Evolutionary conservation across 2,888 invertebrate species (phyloP).

Genomic region (Coleophora flavipennella): DNA sequence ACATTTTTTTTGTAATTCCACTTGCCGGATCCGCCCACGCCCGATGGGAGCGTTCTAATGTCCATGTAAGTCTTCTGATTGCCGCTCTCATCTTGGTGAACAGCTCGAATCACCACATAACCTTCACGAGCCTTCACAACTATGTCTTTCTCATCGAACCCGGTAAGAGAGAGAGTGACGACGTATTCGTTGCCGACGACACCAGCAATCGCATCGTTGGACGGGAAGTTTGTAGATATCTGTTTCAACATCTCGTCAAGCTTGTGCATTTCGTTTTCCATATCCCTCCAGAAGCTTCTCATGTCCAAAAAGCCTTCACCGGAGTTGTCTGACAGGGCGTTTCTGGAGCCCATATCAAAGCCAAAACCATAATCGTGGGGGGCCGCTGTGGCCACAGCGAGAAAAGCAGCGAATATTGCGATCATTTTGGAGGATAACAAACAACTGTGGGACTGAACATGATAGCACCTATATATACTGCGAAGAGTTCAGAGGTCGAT

Average conservation of each 20-base stretch:
- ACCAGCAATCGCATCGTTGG: conserved; percentile 20
- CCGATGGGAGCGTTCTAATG: conserved; percentile 34
- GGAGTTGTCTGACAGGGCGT: conserved; percentile 15
- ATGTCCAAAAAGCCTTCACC: conserved; percentile 40
- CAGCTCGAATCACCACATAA: conserved; percentile 48
- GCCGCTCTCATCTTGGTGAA: conserved; percentile 21
- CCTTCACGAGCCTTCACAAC: conserved; percentile 49
- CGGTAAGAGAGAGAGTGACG: conserved; percentile 33
- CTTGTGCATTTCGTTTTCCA: conserved; percentile 33
- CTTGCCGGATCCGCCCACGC: conserved; percentile 36
- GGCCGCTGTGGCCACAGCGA: conserved; percentile 31
- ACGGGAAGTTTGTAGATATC: conserved; percentile 35
- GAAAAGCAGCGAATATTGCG: conserved; percentile 29
- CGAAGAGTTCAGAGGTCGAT: conserved; percentile 38
- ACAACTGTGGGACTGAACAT: too few relatives aligned
- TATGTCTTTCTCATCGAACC: conserved; percentile 48
- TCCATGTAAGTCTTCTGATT: conserved; percentile 32
- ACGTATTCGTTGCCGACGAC: conserved; percentile 40
- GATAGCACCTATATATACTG: neutral
- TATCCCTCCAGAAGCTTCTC: conserved; percentile 36
- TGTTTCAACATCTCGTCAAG: conserved; percentile 35
- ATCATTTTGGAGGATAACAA: conserved; percentile 24
- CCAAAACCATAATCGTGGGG: conserved; percentile 21
- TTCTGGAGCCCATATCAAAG: conserved; percentile 7
- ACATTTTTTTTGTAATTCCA: conserved; percentile 39